phyloP scores from a whole-genome alignment of 2,888 invertebrate genomes.

The Lasioglossum pauxillum region DNA sequence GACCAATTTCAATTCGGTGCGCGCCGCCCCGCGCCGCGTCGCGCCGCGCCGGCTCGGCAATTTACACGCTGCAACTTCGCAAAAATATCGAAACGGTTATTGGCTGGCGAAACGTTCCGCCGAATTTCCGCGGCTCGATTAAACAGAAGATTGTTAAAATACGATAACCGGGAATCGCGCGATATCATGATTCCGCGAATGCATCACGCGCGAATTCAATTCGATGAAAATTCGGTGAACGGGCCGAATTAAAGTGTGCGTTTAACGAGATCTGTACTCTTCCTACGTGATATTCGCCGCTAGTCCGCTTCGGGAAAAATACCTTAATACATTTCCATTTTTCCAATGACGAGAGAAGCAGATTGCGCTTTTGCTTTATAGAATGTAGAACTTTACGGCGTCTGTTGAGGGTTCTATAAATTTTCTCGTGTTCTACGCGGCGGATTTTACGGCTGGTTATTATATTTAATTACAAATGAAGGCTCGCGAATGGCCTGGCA shows the following conservation, averaged over 20 bases:
- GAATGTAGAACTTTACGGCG: neutral
- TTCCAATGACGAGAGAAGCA: neutral
- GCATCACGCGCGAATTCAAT: constrained; percentile 17
- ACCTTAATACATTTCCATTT: neutral
- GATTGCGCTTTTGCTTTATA: neutral
- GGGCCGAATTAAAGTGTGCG: neutral
- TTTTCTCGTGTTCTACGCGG: neutral
- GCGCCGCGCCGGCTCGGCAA: constrained; percentile 24
- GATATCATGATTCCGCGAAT: constrained; percentile 6
- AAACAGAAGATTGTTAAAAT: neutral
- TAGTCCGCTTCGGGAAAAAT: neutral
- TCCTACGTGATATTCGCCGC: neutral
- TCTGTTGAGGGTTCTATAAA: neutral
- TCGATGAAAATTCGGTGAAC: neutral
- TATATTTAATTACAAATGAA: constrained; percentile 9
- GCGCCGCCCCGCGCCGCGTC: constrained; percentile 3
- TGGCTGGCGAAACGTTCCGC: constrained; percentile 11
- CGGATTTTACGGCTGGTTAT: neutral
- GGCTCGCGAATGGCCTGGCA: neutral
- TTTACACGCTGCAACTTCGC: constrained; percentile 42
- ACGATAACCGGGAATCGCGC: neutral
- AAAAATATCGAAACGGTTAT: constrained; percentile 41
- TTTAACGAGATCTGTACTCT: neutral
- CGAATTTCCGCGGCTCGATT: constrained; percentile 3
- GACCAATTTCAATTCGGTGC: constrained; percentile 34